Conservation (phyloP, 2,888 invertebrate genomes). For the Tethea ocularis region DNA sequence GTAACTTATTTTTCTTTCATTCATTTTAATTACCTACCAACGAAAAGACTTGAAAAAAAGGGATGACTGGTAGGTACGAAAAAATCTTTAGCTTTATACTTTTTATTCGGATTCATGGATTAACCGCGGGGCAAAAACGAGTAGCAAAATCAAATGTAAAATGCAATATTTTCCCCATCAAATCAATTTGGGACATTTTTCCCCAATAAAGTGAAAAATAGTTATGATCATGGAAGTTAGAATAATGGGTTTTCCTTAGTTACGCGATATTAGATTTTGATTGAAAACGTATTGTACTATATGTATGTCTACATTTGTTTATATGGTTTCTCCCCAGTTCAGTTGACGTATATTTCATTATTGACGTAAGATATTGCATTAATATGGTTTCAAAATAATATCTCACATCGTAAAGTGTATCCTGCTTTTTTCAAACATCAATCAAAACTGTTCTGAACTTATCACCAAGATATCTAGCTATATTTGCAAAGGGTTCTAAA, state of each 20-base stretch:
- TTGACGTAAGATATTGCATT: too few relatives aligned
- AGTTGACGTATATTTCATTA: too few relatives aligned
- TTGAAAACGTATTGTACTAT: slow-evolving; percentile 5
- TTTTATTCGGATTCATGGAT: too few relatives aligned
- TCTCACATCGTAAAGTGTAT: too few relatives aligned
- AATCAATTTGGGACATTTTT: background rate
- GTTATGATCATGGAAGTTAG: slow-evolving; percentile 1
- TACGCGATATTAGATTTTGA: slow-evolving; percentile 1
- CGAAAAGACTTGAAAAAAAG: too few relatives aligned
- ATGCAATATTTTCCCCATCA: background rate
- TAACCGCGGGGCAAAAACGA: background rate
- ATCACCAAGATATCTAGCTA: background rate
- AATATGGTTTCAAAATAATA: too few relatives aligned
- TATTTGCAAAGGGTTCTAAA: background rate
- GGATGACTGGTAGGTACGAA: too few relatives aligned
- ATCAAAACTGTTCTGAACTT: background rate
- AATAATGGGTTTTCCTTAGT: slow-evolving; percentile 7
- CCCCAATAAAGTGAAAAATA: background rate
- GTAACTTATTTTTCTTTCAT: too few relatives aligned
- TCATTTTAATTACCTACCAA: too few relatives aligned
- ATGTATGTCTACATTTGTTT: background rate
- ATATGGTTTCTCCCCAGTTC: too few relatives aligned
- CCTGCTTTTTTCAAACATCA: background rate
- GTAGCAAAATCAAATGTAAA: background rate
- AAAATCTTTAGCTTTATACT: too few relatives aligned